Conservation (phyloP, 2,888 invertebrate genomes). For the Cotesia congregata region DNA sequence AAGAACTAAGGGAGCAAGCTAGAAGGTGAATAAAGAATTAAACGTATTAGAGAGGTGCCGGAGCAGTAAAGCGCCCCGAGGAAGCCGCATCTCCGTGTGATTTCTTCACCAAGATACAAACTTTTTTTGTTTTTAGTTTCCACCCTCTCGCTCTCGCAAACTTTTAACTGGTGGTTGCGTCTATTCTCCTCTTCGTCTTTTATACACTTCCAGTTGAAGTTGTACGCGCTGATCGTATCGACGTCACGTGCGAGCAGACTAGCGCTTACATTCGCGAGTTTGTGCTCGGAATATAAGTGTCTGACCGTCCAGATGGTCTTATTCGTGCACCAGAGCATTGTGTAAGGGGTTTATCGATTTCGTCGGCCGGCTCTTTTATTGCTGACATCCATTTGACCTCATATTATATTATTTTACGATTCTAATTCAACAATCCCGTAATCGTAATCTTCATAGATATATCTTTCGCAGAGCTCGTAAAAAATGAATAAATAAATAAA, state of each 20-base stretch:
- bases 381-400: conserved; percentile 15
- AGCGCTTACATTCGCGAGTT: conserved; percentile 40
- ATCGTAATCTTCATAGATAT: background rate
- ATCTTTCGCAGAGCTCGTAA: background rate
- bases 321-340: conserved; percentile 18
- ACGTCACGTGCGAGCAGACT: conserved; percentile 39
- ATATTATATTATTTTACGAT: conserved; percentile 1
- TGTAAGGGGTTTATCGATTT: conserved; percentile 34
- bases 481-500: background rate
- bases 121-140: background rate
- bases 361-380: conserved; percentile 14
- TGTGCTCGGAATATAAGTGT: conserved; percentile 41
- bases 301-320: conserved; percentile 41
- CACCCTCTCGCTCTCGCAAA: background rate
- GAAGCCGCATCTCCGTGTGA: conserved; percentile 2
- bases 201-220: background rate
- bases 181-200: conserved; percentile 3
- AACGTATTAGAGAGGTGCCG: conserved; percentile 17
- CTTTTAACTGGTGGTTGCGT: background rate
- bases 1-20: background rate
- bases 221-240: conserved; percentile 42
- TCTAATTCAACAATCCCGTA: background rate
- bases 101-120: conserved; percentile 14
- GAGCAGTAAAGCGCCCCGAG: conserved; percentile 7
- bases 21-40: conserved; percentile 7